Evolutionary conservation across 2,797 vertebrate genomes (phyloP).

Genomic region (Oreochromis mossambicus): DNA sequence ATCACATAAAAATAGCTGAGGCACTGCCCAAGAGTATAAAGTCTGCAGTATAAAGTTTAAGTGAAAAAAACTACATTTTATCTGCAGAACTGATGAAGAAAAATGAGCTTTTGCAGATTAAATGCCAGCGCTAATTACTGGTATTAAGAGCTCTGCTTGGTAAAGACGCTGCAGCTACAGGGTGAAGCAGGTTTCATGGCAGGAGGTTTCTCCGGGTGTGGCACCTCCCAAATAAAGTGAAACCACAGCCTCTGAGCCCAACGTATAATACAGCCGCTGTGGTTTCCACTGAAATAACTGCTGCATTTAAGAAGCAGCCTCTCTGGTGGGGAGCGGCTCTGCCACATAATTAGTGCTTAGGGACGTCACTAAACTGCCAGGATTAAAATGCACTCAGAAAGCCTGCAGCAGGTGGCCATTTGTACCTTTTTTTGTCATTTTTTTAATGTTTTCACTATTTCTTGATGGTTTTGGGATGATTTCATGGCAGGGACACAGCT

Average conservation of each 20-base stretch:
- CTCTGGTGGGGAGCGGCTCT: conserved; percentile 56
- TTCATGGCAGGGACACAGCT: neutral
- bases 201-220: conserved; percentile 57
- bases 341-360: conserved; percentile 74
- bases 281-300: conserved; percentile 78
- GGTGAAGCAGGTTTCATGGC: neutral
- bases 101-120: neutral
- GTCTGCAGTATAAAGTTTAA: neutral
- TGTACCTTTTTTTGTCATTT: neutral
- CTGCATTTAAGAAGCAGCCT: conserved; percentile 28
- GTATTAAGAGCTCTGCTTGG: neutral
- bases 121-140: neutral
- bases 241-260: conserved; percentile 45
- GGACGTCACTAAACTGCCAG: conserved; percentile 27
- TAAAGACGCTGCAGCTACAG: neutral
- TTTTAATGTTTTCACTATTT: neutral
- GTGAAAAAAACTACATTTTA: neutral
- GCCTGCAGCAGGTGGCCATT: conserved; percentile 49
- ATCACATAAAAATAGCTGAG: neutral
- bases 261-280: conserved; percentile 67
- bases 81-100: neutral
- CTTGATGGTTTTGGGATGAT: neutral
- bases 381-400: conserved; percentile 20
- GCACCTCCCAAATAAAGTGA: conserved; percentile 50
- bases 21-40: neutral